A percentile compares a stretch with the other conserved stretches of the same genome.
phyloP scores from a whole-genome alignment of 1,140 invertebrate genomes.

The Trypoxylus dichotomus region DNA sequence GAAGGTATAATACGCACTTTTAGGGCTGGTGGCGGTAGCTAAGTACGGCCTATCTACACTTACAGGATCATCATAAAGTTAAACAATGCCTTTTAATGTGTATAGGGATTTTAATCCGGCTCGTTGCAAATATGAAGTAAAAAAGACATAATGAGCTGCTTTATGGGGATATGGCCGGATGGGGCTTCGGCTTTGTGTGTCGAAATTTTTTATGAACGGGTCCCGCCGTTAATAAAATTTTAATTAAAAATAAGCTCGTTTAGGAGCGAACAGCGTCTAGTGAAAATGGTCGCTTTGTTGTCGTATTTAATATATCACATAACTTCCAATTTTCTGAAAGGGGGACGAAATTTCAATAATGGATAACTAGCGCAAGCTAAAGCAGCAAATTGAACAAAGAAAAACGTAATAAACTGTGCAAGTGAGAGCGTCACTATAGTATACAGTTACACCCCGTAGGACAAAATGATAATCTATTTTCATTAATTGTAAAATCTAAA shows the following conservation, averaged over 20 bases:
- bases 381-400: background rate
- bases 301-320: background rate
- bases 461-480: no score
- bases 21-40: background rate
- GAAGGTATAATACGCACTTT: background rate
- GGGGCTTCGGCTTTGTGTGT: background rate
- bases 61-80: conserved; percentile 7
- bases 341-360: no score
- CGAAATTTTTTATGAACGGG: background rate
- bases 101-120: conserved; percentile 17
- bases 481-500: no score
- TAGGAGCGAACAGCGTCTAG: background rate
- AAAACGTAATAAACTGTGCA: no score
- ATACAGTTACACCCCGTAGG: no score
- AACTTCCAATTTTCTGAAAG: background rate
- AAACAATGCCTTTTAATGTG: conserved; percentile 19
- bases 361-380: background rate
- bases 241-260: conserved; percentile 17
- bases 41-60: background rate
- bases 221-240: background rate
- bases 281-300: background rate
- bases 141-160: conserved; percentile 21
- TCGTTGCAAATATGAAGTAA: conserved; percentile 5
- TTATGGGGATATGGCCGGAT: background rate
- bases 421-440: no score